Evolutionary conservation across 2,113 vertebrate genomes (phyloP), one percentile per base, ranked within the genome.

Genomic region (Hippocampus zosterae): DNA sequence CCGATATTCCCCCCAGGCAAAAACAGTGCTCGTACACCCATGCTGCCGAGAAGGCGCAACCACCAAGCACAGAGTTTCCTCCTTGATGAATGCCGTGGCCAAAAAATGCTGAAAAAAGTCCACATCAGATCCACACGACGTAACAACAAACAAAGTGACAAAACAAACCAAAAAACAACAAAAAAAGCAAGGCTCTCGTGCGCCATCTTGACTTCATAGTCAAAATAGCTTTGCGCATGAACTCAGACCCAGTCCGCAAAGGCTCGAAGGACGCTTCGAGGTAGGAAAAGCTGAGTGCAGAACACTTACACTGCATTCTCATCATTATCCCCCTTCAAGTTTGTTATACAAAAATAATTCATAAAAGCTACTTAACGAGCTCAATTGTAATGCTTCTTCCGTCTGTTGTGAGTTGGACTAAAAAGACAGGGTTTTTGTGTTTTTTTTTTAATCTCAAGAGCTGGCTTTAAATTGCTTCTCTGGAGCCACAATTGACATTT

Each of bases 191-290:
- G 25, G 25, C 25, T 27, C 25, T 27, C 25, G 25, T 1, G 25
- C 25, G 25, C 25, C 25, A 27, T 27, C 25, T 27, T 27, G 25
- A 27, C 25, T 27, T 27, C 25, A 1, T 1, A 27, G 25, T 27
- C 78, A 84, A 90, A 88, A 91, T 86, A 84, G 69, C 88, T 92
- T 70, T 65, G 78, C 70, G 84, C 76, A 84, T 75, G 69, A 46
- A 74, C 87, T 85, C 37, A 6, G 33, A 37, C 33, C 33, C 33
- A 37, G 33, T 37, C 5, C 50, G 69, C 75, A 80, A 48, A 73
- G 59, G 68, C 61, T 63, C 71, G 71, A 81, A 71, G 78, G 78
- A 81, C 68, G 78, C 80, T 76, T 37, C 76, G 76, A 78, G 87
- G 80, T 85, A 84, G 77, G 59, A 81, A 80, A 80, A 68, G 62